Percentiles rank a stretch among this genome's conserved stretches.
These are phyloP conservation scores for Recurvirostra avosetta DNA, from an alignment of 2,113 vertebrate species.

Conservation along the genomic window DNA sequence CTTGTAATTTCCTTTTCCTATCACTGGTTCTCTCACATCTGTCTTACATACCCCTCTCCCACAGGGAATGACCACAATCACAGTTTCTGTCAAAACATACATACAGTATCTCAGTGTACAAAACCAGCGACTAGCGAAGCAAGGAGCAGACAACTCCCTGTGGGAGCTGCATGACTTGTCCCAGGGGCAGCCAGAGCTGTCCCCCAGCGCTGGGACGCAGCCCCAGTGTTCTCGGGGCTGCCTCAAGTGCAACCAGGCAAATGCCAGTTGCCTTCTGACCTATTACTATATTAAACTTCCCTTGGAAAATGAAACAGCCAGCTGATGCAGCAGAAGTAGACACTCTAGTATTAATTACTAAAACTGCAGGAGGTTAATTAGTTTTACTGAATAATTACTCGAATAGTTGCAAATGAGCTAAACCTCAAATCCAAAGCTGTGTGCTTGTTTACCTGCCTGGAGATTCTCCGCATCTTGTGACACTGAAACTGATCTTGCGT, in stretches of 20 bases:
- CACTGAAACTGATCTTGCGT: neutral
- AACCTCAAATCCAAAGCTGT: neutral
- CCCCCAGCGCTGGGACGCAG: neutral
- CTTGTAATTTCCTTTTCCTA: neutral
- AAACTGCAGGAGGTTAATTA: constrained; percentile 27
- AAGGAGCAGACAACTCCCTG: neutral
- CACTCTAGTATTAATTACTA: neutral
- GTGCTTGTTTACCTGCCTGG: neutral
- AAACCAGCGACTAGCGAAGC: rapidly evolving
- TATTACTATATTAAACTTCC: neutral
- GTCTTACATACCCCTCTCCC: rapidly evolving
- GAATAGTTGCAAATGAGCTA: neutral
- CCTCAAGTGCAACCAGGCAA: neutral
- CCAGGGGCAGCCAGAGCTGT: neutral
- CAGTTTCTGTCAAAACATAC: neutral
- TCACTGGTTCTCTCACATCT: neutral
- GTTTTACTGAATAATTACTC: neutral
- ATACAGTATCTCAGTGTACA: rapidly evolving
- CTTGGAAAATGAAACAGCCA: neutral
- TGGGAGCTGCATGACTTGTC: neutral
- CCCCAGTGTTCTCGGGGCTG: rapidly evolving
- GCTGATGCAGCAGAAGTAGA: neutral
- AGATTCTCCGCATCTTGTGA: neutral
- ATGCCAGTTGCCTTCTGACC: neutral
- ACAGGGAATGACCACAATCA: neutral